Evolutionary conservation across 2,113 vertebrate genomes (phyloP).

Genomic region (Gambusia holbrooki): DNA sequence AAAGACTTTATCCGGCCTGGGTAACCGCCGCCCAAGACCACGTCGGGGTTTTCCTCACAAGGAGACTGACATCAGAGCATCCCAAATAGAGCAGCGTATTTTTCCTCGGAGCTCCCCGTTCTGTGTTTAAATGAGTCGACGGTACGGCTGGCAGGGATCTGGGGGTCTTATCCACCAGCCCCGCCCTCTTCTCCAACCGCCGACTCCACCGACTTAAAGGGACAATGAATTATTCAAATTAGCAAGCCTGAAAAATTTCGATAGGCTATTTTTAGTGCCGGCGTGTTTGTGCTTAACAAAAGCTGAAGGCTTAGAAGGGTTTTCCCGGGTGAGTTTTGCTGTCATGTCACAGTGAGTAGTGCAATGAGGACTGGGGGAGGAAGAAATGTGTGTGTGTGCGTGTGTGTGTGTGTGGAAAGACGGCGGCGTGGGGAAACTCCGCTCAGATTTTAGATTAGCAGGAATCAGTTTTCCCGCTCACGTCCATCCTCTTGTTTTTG

Average conservation of each 20-base stretch:
- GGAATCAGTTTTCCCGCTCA: constrained; percentile 24
- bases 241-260: constrained; percentile 57
- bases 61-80: background rate
- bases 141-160: constrained; percentile 24
- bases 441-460: constrained; percentile 19
- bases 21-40: background rate
- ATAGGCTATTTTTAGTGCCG: constrained; percentile 68
- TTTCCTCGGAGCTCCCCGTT: constrained; percentile 24
- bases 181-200: background rate
- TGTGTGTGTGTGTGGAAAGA: constrained; percentile 12
- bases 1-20: background rate
- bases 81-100: background rate
- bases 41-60: background rate
- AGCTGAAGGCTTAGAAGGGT: constrained; percentile 62
- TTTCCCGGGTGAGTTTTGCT: constrained; percentile 61
- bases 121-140: constrained; percentile 9
- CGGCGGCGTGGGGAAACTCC: constrained; percentile 31
- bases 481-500: constrained; percentile 11
- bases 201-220: constrained; percentile 47
- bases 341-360: constrained; percentile 55
- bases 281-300: constrained; percentile 61
- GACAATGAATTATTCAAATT: constrained; percentile 73
- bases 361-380: constrained; percentile 49
- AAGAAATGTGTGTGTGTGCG: constrained; percentile 6
- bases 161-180: background rate